A percentile compares a stretch with the other conserved stretches of the same genome.
Evolutionary conservation across 2,888 invertebrate genomes (phyloP).

Genomic region (Caenorhabditis doughertyi): DNA sequence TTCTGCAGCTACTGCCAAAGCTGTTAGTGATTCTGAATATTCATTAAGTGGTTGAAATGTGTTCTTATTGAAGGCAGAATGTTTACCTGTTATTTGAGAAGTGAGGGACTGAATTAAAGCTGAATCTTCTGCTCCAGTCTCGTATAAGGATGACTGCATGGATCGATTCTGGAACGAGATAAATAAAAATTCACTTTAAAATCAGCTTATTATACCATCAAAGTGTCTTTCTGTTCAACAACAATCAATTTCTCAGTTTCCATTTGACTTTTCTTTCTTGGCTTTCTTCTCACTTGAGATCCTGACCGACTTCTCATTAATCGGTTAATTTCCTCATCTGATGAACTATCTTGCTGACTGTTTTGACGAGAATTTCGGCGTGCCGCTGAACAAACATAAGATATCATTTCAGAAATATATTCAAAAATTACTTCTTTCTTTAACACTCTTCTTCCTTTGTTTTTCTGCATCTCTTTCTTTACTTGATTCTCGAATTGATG

Average conservation of each 20-base stretch:
- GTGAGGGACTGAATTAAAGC: constrained; percentile 46
- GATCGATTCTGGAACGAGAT: constrained; percentile 52
- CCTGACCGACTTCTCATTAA: constrained; percentile 56
- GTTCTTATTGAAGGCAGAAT: background rate
- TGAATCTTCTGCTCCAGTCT: constrained; percentile 58
- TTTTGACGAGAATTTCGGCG: constrained; percentile 71
- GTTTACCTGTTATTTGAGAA: constrained; percentile 46
- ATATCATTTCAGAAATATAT: background rate
- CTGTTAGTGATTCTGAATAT: constrained; percentile 43
- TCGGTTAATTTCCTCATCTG: constrained; percentile 61
- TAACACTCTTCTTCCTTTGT: constrained; percentile 48
- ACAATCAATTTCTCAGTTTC: constrained; percentile 38
- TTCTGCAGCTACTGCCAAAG: constrained; percentile 47
- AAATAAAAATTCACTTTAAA: background rate
- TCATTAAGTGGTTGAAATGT: background rate
- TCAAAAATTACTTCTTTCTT: constrained; percentile 65
- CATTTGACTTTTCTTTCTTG: constrained; percentile 55
- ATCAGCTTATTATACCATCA: constrained; percentile 10
- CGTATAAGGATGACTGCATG: constrained; percentile 60
- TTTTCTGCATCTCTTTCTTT: constrained; percentile 64
- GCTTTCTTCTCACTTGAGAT: constrained; percentile 47
- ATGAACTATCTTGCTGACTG: constrained; percentile 67
- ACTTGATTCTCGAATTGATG: constrained; percentile 68
- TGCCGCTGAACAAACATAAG: constrained; percentile 63
- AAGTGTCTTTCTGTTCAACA: constrained; percentile 40